phyloP scores from a whole-genome alignment of 2,113 vertebrate species.

The Willisornis vidua region DNA sequence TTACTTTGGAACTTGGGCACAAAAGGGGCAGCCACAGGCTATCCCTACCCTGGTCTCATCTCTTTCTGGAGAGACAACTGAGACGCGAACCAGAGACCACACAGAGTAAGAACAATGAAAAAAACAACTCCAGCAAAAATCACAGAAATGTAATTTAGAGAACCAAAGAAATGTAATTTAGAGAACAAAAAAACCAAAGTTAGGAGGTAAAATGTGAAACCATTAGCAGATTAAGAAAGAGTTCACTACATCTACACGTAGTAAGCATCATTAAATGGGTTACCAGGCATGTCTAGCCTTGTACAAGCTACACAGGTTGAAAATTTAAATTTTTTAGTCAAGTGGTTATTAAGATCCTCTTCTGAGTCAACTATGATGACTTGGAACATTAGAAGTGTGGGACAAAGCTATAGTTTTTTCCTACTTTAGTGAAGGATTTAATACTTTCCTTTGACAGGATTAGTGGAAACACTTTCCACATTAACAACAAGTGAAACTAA shows the following conservation, averaged over 20 bases:
- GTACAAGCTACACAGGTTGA: not conserved
- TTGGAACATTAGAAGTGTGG: constrained; percentile 13
- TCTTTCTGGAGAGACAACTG: not conserved
- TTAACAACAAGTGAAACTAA: not conserved
- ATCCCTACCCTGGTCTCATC: not conserved
- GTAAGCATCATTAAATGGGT: constrained; percentile 28
- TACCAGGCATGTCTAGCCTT: not conserved
- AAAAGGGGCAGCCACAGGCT: not conserved
- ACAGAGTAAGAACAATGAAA: not conserved
- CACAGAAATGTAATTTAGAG: not conserved
- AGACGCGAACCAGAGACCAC: not conserved
- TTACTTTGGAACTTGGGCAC: not conserved
- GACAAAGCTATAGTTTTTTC: not conserved
- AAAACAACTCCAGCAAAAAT: not conserved
- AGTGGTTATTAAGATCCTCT: constrained; percentile 7
- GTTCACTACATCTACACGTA: constrained; percentile 7
- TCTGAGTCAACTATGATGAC: not conserved
- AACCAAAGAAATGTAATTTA: not conserved
- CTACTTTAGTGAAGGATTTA: constrained; percentile 31
- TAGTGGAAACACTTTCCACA: constrained; percentile 55
- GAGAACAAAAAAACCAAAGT: not conserved
- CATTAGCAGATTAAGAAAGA: constrained; percentile 28
- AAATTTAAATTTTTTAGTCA: not conserved
- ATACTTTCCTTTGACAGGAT: not conserved
- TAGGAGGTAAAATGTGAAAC: not conserved